Base-by-base conservation (phyloP, 92 coral and sea anemone genomes). In the Heliopora coerulea region DNA sequence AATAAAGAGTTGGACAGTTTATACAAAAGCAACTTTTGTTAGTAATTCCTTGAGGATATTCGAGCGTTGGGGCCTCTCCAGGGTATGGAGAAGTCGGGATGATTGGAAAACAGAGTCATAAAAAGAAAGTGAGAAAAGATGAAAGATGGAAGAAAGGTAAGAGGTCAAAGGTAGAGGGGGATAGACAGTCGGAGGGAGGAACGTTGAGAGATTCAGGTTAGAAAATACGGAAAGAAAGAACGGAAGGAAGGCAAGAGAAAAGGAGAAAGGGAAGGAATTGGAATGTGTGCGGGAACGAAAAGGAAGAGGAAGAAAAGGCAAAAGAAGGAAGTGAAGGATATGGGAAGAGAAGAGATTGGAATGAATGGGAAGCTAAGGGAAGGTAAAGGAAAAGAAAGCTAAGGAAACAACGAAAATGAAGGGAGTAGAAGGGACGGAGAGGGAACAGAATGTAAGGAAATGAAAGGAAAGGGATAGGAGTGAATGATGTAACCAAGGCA, bases 171-270 rank as follows among this genome's bases (percentile, higher is more conserved):
- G 46, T 69, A 4, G 11, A 35, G 3, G 11, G 23, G 3, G 18
- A 5, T 42, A 34, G 58, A 59, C n/a, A n/a, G n/a, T n/a, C n/a
- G 49, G 6, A 34, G 25, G 84, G 84, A 50, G 58, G 58, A 6
- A n/a, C 17, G 58, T 50, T 6, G 11, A 37, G 42, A 11, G 11
- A 11, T 4, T 4, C 4, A 11, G 42, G 42, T 4, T 37, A 11
- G 4, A 11, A 37, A 37, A n/a, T n/a, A n/a, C n/a, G 42, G 42
- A 37, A 11, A 11, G 42, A 37, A 11, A 11, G 42, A 37, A 11
- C 6, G 4, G 42, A 37, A 37, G 42, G 42, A 37, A 11, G 42
- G 42, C 4, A 11, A 11, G 42, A 37, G 42, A 37, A 11, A 37
- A 37, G 42, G 42, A 37, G 42, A 11, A 11, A 37, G 42, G 42